Evolutionary conservation across 2,113 vertebrate species (phyloP), one percentile per base, ranked within the genome.

Genomic region (Neolamprologus devosi): DNA sequence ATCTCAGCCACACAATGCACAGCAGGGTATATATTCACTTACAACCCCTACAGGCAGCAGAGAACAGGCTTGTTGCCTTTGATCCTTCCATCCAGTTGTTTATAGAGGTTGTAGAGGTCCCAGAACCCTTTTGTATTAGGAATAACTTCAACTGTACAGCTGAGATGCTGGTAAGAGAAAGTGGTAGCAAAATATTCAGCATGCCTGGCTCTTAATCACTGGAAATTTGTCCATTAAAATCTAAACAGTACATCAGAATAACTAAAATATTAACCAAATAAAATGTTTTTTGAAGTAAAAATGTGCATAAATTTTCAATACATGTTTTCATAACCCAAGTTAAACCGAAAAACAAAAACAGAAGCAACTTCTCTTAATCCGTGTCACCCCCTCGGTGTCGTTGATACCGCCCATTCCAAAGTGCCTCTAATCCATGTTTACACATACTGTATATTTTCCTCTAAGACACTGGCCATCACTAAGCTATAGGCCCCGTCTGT

Each of bases 361-460:
- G 7, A 82, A 78, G 49, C 60, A 19, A 63, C 8, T n/a, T 57
- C 3, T 53, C 12, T 28, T 78, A 51, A 78, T 51, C 17, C 17
- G 17, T 78, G 45, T 51, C 45, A 33, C 49, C 10, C 17, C 73
- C 73, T 78, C 10, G 2, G 9, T 78, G 85, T 85, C 68, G 40
- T 84, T 28, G 8, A 90, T 78, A 85, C 55, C 8, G 60, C 58
- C 54, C 85, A 83, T 89, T 90, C 60, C 68, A 58, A 89, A 84
- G 55, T 87, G 21, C 84, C 16, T 85, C 51, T 73, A 42, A 49
- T 88, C 30, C 82, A 84, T 94, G 95, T 97, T 83, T 87, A 95
- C 96, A 96, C 96, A 97, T 96, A 78, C 26, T 33, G 45, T 78
- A 95, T 95, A 96, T 96, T 87, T 96, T 90, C 91, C 91, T 85